phyloP scores from a whole-genome alignment of 1,140 invertebrate species.

The Mizuhopecten yessoensis region DNA sequence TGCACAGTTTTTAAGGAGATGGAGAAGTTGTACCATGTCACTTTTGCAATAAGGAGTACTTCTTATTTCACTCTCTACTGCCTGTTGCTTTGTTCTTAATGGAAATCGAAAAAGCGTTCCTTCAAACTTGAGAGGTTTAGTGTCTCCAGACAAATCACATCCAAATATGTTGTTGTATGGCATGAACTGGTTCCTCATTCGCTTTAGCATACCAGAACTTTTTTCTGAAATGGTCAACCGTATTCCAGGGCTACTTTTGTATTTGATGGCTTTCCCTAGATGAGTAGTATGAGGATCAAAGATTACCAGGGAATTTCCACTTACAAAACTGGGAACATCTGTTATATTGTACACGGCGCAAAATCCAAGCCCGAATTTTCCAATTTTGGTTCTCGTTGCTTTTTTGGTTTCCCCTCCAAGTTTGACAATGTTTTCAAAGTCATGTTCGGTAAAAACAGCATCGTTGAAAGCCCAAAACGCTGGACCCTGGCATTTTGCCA shows the following conservation, averaged over 20 bases:
- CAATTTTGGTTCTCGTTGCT: conserved; percentile 73
- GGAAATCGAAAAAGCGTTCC: conserved; percentile 79
- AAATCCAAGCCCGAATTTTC: conserved; percentile 79
- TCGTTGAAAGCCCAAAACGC: conserved; percentile 75
- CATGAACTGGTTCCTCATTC: neutral
- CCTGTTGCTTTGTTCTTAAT: conserved; percentile 73
- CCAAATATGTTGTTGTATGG: conserved; percentile 71
- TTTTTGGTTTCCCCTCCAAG: conserved; percentile 77
- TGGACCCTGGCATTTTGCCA: conserved; percentile 72
- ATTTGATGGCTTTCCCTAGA: conserved; percentile 64
- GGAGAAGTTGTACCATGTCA: conserved; percentile 70
- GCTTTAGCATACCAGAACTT: conserved; percentile 15
- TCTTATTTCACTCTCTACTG: conserved; percentile 73
- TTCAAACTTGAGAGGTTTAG: conserved; percentile 48
- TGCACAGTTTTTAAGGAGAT: conserved; percentile 64
- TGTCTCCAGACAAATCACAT: conserved; percentile 56
- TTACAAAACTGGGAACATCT: conserved; percentile 79
- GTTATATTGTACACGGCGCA: conserved; percentile 79
- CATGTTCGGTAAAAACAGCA: conserved; percentile 69
- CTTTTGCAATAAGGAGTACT: conserved; percentile 66
- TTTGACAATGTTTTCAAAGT: conserved; percentile 75
- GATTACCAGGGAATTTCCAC: conserved; percentile 73
- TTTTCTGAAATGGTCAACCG: conserved; percentile 28
- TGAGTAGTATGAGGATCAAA: conserved; percentile 78
- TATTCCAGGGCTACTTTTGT: conserved; percentile 59